Percentiles rank a stretch among this genome's conserved stretches.
Conservation (phyloP, 2,113 vertebrate species). For the Datnioides undecimradiatus region DNA sequence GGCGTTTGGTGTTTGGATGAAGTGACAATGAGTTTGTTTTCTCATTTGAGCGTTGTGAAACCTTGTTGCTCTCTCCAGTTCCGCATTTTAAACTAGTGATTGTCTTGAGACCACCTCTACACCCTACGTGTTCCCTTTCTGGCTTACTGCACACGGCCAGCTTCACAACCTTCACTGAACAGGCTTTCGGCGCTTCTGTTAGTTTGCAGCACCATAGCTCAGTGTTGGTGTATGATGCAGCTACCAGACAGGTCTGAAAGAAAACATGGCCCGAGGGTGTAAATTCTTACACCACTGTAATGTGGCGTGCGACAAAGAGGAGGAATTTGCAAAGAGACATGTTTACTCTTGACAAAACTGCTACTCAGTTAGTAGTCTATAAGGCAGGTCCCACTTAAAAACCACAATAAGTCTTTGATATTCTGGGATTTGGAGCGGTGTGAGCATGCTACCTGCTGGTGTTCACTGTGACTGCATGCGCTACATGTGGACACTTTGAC, state of each 20-base stretch:
- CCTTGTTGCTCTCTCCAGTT: background rate
- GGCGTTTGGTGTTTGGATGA: background rate
- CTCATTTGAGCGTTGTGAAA: background rate
- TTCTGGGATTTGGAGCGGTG: too few species aligned
- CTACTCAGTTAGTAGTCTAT: background rate
- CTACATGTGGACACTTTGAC: background rate
- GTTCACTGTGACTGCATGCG: too few species aligned
- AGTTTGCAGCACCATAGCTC: background rate
- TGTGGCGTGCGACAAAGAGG: slow-evolving; percentile 23
- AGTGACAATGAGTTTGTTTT: background rate
- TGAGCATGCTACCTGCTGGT: slow-evolving; percentile 6
- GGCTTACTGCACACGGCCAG: background rate
- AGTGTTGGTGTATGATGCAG: slow-evolving; percentile 43
- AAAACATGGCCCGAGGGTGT: slow-evolving; percentile 53
- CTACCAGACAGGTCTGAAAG: background rate
- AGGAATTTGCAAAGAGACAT: slow-evolving; percentile 14
- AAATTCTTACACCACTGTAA: slow-evolving; percentile 49
- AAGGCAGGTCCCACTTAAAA: too few species aligned
- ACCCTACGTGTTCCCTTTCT: background rate
- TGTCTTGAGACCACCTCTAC: background rate
- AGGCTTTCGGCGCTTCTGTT: background rate
- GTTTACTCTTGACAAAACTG: background rate
- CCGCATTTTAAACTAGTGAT: background rate
- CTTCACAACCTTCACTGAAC: too few species aligned
- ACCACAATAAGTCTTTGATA: too few species aligned